Conservation (phyloP, 2,888 invertebrate species). For the Ormyrus pomaceus region DNA sequence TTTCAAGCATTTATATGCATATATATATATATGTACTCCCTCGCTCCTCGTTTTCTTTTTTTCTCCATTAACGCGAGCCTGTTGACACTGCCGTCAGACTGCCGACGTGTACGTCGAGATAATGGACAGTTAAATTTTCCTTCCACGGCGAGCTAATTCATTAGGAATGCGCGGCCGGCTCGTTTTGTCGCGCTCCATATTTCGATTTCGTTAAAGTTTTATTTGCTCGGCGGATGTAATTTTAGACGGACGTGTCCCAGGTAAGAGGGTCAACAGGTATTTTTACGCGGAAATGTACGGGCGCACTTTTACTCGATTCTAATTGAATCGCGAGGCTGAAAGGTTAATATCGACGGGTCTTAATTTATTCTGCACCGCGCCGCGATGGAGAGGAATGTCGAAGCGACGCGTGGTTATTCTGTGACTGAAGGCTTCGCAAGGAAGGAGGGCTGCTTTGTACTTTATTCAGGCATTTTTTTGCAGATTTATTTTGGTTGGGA, state of each 20-base stretch:
- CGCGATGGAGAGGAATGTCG: background rate
- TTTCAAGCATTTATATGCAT: conserved; percentile 1
- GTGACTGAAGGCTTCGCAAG: background rate
- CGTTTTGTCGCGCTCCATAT: background rate
- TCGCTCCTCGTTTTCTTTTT: background rate
- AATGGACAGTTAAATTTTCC: no score
- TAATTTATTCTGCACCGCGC: background rate
- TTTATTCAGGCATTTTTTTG: no score
- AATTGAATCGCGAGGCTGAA: background rate
- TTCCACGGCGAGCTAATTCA: background rate
- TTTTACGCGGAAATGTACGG: background rate
- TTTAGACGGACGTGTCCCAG: background rate
- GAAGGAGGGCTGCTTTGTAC: no score
- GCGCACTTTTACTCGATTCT: background rate
- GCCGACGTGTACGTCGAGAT: background rate
- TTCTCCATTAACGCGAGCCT: conserved; percentile 2
- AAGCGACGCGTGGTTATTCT: background rate
- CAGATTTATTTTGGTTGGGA: no score
- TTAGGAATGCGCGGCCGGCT: background rate
- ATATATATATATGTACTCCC: no score
- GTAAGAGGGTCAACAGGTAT: conserved; percentile 12
- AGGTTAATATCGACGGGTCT: background rate
- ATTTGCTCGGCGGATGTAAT: background rate
- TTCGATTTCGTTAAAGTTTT: conserved; percentile 1
- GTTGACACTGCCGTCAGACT: conserved; percentile 13